These are phyloP conservation scores for Notamacropus eugenii DNA, from an alignment of 2,797 vertebrate genomes.

Conservation along the genomic window DNA sequence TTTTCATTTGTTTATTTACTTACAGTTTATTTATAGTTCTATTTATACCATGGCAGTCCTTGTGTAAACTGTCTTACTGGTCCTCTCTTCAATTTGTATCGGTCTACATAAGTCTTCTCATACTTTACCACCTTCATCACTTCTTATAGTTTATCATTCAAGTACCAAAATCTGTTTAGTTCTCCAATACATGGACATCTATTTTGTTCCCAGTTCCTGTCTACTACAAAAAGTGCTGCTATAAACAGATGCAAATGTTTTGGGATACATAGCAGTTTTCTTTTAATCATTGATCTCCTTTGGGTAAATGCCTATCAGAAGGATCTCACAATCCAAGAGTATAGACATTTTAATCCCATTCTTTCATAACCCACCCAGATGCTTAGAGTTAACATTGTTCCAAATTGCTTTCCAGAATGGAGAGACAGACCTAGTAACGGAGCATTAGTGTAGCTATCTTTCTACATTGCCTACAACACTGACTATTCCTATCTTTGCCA, in stretches of 20 bases:
- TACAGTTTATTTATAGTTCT: neutral
- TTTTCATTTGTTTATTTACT: no score
- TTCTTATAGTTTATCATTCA: neutral
- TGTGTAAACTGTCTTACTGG: neutral
- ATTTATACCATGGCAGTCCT: neutral
- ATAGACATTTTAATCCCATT: neutral
- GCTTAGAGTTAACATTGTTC: neutral
- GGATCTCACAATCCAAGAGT: neutral
- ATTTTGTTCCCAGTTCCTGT: neutral
- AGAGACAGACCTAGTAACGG: neutral
- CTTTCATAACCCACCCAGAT: neutral
- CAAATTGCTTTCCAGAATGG: neutral
- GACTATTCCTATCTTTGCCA: neutral
- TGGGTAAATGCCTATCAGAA: neutral
- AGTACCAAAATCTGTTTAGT: neutral
- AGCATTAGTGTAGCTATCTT: neutral
- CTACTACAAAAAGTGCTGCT: neutral
- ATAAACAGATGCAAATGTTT: neutral
- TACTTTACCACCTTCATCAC: neutral
- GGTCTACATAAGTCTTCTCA: neutral
- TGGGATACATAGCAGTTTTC: neutral
- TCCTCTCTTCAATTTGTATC: neutral
- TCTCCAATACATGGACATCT: neutral
- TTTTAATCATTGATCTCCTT: neutral
- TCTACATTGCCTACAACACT: neutral